Evolutionary conservation across 2,113 vertebrate genomes (phyloP), one percentile per base, ranked within the genome.

Genomic region (Megaptera novaeangliae): DNA sequence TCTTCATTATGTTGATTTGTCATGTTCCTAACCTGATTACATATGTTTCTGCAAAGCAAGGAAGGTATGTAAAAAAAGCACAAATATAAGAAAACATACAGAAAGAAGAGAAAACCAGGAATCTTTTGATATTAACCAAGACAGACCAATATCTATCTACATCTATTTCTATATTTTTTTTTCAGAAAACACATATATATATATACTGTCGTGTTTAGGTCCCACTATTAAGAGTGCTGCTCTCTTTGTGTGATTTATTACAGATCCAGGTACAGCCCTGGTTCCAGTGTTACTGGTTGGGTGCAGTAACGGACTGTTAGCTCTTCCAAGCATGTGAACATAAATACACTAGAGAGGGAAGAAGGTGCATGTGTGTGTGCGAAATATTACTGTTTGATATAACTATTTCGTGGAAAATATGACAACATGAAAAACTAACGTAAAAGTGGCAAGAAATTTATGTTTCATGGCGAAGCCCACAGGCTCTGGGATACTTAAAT

Each of bases 191-290:
- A 98, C 3, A 0, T 78, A 81, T 94, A 29, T 77, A 17, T 93
- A 69, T 91, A 71, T 86, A 86, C 57, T 66, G 5, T 44, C 94
- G 90, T 10, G 41, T 96, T 97, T 66, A 88, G 41, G 3, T 55
- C 17, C 3, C 27, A 75, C 13, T 34, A 55, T 36, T 92, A 72
- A 95, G 72, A 95, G 3, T 31, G 23, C 20, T 25, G 29, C 34
- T 97, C 55, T 80, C 20, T 68, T 91, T 23, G 61, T 66, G 61
- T 97, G 88, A 97, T 95, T 91, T 97, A 85, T 78, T 81, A 44
- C 36, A 1, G 93, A 82, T 78, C 71, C 88, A 97, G 25, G 41
- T 78, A 92, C 39, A 31, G 74, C 13, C 29, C 0, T 0, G 13
- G 27, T 91, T 97, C 96, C 61, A 87, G 39, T 80, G 59, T 96